Evolutionary conservation across 2,113 vertebrate genomes (phyloP).

Genomic region (Junco hyemalis): DNA sequence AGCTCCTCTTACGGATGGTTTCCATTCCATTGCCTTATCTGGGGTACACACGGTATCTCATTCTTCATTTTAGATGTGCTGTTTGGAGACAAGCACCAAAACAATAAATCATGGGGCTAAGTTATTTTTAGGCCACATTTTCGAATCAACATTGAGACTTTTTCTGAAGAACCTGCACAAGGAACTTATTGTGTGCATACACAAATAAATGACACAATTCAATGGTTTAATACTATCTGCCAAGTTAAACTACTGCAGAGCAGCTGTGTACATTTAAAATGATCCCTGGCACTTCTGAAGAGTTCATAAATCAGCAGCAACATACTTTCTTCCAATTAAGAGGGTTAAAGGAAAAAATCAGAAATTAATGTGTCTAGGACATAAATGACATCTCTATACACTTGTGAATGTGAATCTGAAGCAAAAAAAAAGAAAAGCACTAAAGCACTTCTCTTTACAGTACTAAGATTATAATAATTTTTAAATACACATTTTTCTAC

Average conservation of each 20-base stretch:
- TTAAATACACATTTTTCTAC: background rate
- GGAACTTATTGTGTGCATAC: conserved; percentile 77
- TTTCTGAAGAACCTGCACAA: conserved; percentile 78
- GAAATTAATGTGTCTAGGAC: conserved; percentile 74
- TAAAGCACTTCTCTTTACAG: background rate
- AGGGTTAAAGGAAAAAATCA: conserved; percentile 64
- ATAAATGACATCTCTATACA: conserved; percentile 67
- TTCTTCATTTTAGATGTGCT: conserved; percentile 64
- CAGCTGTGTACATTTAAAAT: conserved; percentile 82
- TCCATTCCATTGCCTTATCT: conserved; percentile 54
- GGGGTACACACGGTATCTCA: conserved; percentile 42
- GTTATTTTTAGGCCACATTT: conserved; percentile 64
- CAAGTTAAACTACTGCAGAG: conserved; percentile 79
- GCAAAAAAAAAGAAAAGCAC: background rate
- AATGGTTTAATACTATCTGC: conserved; percentile 78
- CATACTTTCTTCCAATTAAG: conserved; percentile 79
- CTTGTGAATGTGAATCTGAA: conserved; percentile 50
- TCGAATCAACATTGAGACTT: conserved; percentile 49
- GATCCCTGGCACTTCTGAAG: conserved; percentile 75
- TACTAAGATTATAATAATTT: background rate
- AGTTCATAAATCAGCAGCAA: conserved; percentile 78
- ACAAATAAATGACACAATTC: conserved; percentile 85
- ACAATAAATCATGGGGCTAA: conserved; percentile 67
- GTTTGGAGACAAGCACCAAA: conserved; percentile 64
- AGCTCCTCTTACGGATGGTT: conserved; percentile 18